Conservation (phyloP, 2,888 invertebrate species). For the Epinotia nisella region DNA sequence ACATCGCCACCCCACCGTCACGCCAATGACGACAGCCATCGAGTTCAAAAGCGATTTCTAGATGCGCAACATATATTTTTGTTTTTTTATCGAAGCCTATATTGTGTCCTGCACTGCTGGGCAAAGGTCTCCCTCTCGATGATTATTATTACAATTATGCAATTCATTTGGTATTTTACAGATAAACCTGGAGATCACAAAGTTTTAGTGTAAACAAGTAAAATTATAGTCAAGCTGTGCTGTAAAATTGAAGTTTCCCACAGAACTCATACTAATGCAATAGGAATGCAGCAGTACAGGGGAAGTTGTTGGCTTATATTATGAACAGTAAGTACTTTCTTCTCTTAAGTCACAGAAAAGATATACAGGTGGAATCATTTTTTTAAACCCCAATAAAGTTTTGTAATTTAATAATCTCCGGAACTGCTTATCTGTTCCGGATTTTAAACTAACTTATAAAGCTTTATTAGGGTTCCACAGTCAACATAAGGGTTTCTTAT, state of each 20-base stretch:
- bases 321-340: background rate
- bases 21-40: background rate
- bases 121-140: too few relatives aligned
- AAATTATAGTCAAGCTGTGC: background rate
- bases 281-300: background rate
- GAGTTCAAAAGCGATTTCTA: background rate
- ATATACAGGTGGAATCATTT: too few relatives aligned
- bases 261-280: background rate
- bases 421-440: too few relatives aligned
- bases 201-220: background rate
- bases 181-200: background rate
- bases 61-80: background rate
- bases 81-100: too few relatives aligned
- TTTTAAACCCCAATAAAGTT: too few relatives aligned
- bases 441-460: too few relatives aligned
- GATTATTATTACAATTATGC: too few relatives aligned
- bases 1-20: background rate
- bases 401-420: too few relatives aligned
- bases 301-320: background rate
- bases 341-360: background rate
- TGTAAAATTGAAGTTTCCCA: conserved; percentile 1
- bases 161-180: too few relatives aligned
- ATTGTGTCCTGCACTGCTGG: too few relatives aligned
- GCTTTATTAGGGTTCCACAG: too few relatives aligned
- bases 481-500: too few relatives aligned